A percentile compares a stretch with the other conserved stretches of the same genome.
These are phyloP conservation scores for Alsophila aescularia DNA, from an alignment of 2,888 invertebrate genomes.

Conservation along the genomic window DNA sequence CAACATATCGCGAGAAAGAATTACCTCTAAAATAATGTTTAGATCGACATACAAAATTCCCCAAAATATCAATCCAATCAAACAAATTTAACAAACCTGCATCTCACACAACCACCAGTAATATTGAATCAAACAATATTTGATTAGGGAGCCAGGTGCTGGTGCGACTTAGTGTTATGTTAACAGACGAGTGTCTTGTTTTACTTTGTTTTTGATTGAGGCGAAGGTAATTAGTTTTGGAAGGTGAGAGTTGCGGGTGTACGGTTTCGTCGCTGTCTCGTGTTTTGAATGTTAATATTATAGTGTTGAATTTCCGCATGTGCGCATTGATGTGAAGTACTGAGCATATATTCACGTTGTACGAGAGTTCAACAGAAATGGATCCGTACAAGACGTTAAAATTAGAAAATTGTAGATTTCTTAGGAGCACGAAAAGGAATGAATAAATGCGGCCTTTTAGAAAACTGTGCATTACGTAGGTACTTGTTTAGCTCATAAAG, in stretches of 20 bases:
- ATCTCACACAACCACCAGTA: neutral
- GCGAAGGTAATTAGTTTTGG: conserved; percentile 27
- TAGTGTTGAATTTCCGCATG: neutral
- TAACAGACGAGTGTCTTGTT: conserved; percentile 36
- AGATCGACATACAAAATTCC: too few species aligned
- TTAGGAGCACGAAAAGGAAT: too few species aligned
- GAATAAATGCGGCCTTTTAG: too few species aligned
- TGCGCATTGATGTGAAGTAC: neutral
- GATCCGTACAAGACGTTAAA: too few species aligned
- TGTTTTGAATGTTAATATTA: conserved; percentile 20
- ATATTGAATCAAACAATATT: conserved; percentile 75
- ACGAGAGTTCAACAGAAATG: too few species aligned
- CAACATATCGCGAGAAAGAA: too few species aligned
- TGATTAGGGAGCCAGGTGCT: conserved; percentile 64
- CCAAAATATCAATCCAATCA: too few species aligned
- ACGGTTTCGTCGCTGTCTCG: conserved; percentile 1
- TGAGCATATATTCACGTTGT: too few species aligned
- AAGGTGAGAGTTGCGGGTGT: conserved; percentile 4
- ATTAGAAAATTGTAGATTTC: too few species aligned
- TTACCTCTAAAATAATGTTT: too few species aligned
- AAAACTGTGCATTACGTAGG: too few species aligned
- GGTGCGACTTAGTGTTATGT: conserved; percentile 54
- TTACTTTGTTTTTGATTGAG: conserved; percentile 32
- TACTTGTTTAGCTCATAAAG: too few species aligned
- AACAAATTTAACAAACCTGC: neutral